Percentiles rank a stretch among this genome's conserved stretches.
These are phyloP conservation scores for Nephrocerus scutellatus DNA, from an alignment of 2,888 invertebrate species.

Conservation along the genomic window DNA sequence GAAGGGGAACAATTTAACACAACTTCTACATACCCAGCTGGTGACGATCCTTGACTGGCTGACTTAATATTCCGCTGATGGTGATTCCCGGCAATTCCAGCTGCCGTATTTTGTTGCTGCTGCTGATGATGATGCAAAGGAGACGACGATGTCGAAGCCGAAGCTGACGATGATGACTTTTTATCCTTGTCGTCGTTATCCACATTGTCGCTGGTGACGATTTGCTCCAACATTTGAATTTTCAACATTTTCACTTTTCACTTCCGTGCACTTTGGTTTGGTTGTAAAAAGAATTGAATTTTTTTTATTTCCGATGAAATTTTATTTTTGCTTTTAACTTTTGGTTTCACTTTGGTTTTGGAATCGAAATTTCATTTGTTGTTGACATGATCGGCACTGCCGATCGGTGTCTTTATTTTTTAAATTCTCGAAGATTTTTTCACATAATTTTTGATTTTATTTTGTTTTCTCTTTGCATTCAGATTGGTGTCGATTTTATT, in stretches of 20 bases:
- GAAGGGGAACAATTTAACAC: too few species aligned
- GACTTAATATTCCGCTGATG: slow-evolving; percentile 32
- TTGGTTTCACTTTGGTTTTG: slow-evolving; percentile 4
- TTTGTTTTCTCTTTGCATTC: too few species aligned
- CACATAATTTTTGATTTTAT: too few species aligned
- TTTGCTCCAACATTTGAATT: slow-evolving; percentile 70
- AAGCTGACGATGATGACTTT: slow-evolving; percentile 27
- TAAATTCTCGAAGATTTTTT: too few species aligned
- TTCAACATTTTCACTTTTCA: slow-evolving; percentile 59
- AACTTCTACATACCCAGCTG: slow-evolving; percentile 43
- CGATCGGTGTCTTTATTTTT: too few species aligned
- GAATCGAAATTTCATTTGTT: too few species aligned
- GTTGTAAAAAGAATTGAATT: too few species aligned
- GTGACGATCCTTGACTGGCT: slow-evolving; percentile 44
- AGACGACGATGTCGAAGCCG: slow-evolving; percentile 36
- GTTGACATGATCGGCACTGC: too few species aligned
- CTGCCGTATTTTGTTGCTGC: slow-evolving; percentile 10
- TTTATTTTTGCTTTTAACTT: background rate
- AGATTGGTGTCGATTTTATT: too few species aligned
- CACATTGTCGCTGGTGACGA: slow-evolving; percentile 57
- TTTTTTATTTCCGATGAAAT: background rate
- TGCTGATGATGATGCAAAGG: slow-evolving; percentile 36
- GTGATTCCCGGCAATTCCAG: slow-evolving; percentile 16
- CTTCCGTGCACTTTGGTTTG: too few species aligned
- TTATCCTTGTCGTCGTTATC: slow-evolving; percentile 30